phyloP scores from a whole-genome alignment of 1,140 invertebrate genomes.

The Elymnias hypermnestra region DNA sequence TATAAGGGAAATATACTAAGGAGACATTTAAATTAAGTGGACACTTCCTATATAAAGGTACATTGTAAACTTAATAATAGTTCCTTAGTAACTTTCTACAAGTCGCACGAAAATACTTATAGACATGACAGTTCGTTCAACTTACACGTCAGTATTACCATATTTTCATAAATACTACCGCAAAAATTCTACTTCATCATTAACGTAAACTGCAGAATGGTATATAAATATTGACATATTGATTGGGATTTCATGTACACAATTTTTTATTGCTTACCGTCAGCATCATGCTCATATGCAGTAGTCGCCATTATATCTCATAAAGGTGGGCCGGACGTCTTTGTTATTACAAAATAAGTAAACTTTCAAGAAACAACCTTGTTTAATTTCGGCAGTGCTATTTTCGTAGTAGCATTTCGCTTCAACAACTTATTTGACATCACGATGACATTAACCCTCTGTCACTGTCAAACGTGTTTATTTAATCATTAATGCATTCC shows the following conservation, averaged over 20 bases:
- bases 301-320: slow-evolving; percentile 55
- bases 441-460: no score
- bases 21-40: no score
- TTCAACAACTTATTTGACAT: slow-evolving; percentile 4
- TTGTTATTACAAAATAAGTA: slow-evolving; percentile 12
- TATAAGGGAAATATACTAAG: no score
- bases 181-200: background rate
- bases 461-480: no score
- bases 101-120: slow-evolving; percentile 6
- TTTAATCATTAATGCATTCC: no score
- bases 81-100: slow-evolving; percentile 16
- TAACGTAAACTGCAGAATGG: background rate
- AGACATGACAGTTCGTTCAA: background rate
- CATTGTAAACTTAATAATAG: slow-evolving; percentile 3
- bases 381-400: slow-evolving; percentile 18
- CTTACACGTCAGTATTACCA: background rate
- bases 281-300: slow-evolving; percentile 61
- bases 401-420: slow-evolving; percentile 19
- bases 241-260: slow-evolving; percentile 8
- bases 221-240: slow-evolving; percentile 22
- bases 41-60: no score
- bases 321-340: slow-evolving; percentile 1
- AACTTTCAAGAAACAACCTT: slow-evolving; percentile 17
- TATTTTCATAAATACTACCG: background rate
- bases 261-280: slow-evolving; percentile 39